Evolutionary conservation across 1,140 invertebrate species (phyloP), one percentile per base, ranked within the genome.

Genomic region (Teleogryllus occipitalis): DNA sequence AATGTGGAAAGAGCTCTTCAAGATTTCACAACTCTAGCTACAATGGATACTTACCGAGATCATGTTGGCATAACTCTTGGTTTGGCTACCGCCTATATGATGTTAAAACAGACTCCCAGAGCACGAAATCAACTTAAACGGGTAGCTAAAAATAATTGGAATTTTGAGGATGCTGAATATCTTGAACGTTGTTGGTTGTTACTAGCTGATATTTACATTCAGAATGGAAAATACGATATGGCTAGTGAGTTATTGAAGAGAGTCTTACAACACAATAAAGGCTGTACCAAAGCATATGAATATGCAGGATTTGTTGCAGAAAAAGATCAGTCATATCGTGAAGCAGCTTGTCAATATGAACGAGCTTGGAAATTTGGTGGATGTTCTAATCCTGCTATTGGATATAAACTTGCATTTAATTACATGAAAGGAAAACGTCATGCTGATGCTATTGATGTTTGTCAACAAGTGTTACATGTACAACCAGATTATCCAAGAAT

Each of bases 111-210:
- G 88, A 91, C 91, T 0, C 96, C 95, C 74, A 88, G 96, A 79
- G 97, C 97, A 0, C 92, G 97, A 81, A 97, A 97, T 85, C 94
- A 98, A 82, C 85, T 99, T 72, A 99, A 99, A 86, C 88, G 96
- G 49, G 91, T 99, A 18, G 91, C 93, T 7, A 96, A 96, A 83
- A 91, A 92, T 79, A 87, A 88, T 0, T 99, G 98, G 97, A 96
- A 91, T 14, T 94, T 96, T 81, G 95, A 97, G 86, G 97, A 99
- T 83, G 96, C 97, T 0, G 97, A 99, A 83, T 97, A 98, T 85
- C 87, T 99, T 72, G 97, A 99, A 87, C 91, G 93, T 81, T 96
- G 95, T 85, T 99, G 97, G 98, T 84, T 99, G 8, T 87, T 99
- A 7, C 87, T 98, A 21, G 94, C 96, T 0, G 97, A 98, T 81